These are phyloP conservation scores for Cavia aperea DNA, from an alignment of 2,113 vertebrate genomes.

Conservation along the genomic window DNA sequence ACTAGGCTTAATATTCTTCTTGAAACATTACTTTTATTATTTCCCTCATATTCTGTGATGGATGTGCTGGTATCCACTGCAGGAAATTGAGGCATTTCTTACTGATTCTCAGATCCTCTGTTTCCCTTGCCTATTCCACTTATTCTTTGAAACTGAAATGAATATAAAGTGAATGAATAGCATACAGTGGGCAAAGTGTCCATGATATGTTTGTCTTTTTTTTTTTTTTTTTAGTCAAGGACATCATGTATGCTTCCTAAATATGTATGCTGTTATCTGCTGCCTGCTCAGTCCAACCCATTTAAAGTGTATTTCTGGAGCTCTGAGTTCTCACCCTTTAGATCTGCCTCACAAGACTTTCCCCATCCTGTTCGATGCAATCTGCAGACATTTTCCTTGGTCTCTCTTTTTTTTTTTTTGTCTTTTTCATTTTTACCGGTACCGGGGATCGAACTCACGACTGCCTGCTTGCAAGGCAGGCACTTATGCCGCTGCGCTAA, in stretches of 20 bases:
- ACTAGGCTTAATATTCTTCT: neutral
- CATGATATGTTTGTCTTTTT: neutral
- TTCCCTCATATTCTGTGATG: neutral
- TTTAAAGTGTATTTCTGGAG: neutral
- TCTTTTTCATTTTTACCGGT: too few relatives aligned
- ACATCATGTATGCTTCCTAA: neutral
- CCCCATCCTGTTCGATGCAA: neutral
- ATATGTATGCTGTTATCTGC: neutral
- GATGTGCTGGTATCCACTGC: accelerated
- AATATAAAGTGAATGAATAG: neutral
- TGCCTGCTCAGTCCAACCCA: neutral
- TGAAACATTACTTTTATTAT: neutral
- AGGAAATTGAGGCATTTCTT: neutral
- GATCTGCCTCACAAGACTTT: neutral
- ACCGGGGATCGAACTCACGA: too few relatives aligned
- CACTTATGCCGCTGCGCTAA: too few relatives aligned
- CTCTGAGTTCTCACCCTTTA: neutral
- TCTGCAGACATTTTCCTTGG: neutral
- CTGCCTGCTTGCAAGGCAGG: too few relatives aligned
- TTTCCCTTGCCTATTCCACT: neutral
- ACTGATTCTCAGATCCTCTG: neutral
- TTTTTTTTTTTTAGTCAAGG: neutral
- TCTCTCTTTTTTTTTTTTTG: neutral
- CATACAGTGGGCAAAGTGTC: neutral
- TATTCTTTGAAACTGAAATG: neutral